Percentiles rank a stretch among this genome's conserved stretches.
Conservation (phyloP, 1,140 invertebrate species). For the Zophobas atratus region DNA sequence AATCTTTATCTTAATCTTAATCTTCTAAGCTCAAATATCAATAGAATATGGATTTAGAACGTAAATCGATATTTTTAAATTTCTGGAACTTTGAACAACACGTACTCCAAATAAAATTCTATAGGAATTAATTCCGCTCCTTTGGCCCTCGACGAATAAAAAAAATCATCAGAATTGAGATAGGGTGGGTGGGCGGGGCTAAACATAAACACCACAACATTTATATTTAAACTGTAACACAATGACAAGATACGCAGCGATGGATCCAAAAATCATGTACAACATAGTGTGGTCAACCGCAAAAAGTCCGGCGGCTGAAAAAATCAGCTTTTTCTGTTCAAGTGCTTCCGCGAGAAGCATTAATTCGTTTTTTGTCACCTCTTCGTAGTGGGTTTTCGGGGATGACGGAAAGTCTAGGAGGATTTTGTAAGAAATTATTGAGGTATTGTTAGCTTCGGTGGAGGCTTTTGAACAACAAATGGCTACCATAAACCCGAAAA, state of each 20-base stretch:
- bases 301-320: conserved; percentile 35
- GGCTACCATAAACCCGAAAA: conserved; percentile 37
- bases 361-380: conserved; percentile 20
- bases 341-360: conserved; percentile 28
- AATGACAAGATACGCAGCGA: conserved; percentile 39
- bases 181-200: too few relatives aligned
- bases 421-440: conserved; percentile 38
- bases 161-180: too few relatives aligned
- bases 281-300: conserved; percentile 36
- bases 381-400: neutral
- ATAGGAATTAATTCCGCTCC: too few relatives aligned
- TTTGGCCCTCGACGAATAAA: too few relatives aligned
- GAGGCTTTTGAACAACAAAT: conserved; percentile 17
- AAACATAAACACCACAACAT: neutral
- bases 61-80: too few relatives aligned
- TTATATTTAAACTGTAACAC: conserved; percentile 45
- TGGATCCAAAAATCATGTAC: conserved; percentile 43
- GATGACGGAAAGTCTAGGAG: conserved; percentile 15
- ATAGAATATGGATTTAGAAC: too few relatives aligned
- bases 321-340: conserved; percentile 17
- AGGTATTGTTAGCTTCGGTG: conserved; percentile 28
- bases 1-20: too few relatives aligned
- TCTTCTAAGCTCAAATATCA: too few relatives aligned
- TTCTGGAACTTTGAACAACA: too few relatives aligned
- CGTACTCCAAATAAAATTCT: too few relatives aligned